Conservation (phyloP, 1,140 invertebrate species). For the Nasonia giraulti region DNA sequence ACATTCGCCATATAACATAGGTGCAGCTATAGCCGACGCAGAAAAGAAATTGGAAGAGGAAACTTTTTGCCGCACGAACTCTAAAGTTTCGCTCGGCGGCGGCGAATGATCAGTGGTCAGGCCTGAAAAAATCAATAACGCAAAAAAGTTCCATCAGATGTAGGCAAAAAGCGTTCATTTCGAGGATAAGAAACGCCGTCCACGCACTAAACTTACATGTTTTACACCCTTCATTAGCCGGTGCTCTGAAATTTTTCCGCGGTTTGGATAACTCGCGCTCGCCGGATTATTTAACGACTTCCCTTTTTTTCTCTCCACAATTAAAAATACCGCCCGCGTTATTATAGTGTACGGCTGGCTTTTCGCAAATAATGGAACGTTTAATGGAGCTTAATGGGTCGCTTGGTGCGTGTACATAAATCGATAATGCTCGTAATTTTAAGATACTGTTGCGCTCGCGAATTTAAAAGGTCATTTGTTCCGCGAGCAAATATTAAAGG, state of each 20-base stretch:
- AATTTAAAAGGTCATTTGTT: slow-evolving; percentile 2
- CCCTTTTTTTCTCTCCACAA: background rate
- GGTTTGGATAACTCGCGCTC: background rate
- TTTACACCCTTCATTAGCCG: background rate
- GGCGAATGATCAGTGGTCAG: background rate
- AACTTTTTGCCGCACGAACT: background rate
- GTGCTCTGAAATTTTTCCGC: background rate
- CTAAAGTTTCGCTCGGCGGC: background rate
- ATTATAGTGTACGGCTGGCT: background rate
- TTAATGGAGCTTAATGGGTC: slow-evolving; percentile 15
- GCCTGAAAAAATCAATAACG: background rate
- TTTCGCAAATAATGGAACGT: slow-evolving; percentile 4
- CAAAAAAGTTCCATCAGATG: background rate
- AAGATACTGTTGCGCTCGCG: background rate
- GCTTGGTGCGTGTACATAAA: slow-evolving; percentile 13
- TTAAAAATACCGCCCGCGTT: slow-evolving; percentile 5
- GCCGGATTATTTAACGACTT: background rate
- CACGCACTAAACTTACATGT: background rate
- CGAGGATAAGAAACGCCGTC: background rate
- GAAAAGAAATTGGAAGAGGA: background rate
- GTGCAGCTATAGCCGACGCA: background rate
- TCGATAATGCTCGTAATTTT: slow-evolving; percentile 38
- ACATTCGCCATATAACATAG: too few relatives aligned
- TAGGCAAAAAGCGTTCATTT: background rate
- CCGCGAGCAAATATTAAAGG: background rate